Conservation (phyloP, 2,797 vertebrate species). For the Anabacerthia variegaticeps region DNA sequence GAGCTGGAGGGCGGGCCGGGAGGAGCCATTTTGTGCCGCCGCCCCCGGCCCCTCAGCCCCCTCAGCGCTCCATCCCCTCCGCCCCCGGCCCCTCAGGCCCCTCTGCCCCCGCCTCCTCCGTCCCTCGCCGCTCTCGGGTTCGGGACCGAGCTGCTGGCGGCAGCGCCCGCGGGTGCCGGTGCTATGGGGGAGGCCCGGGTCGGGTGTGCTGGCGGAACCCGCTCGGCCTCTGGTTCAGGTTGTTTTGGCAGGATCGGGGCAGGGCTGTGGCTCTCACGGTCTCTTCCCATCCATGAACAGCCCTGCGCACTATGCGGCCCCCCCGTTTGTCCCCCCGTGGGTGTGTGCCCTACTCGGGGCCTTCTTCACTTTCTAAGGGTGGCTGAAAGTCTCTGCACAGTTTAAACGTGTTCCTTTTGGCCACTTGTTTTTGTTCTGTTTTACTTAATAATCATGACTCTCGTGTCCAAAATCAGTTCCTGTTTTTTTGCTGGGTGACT, state of each 20-base stretch:
- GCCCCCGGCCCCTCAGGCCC: too few relatives aligned
- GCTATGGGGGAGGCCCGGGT: not conserved
- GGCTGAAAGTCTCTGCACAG: fast-evolving
- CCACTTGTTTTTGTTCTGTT: not conserved
- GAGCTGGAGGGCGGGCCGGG: slow-evolving; percentile 70
- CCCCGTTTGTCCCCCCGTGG: fast-evolving
- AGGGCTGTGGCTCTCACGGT: too few relatives aligned
- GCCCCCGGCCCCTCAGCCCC: not conserved
- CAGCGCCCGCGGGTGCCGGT: not conserved
- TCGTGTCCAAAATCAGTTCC: not conserved
- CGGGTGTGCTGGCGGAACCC: not conserved
- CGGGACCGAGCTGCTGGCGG: not conserved
- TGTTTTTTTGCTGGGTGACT: not conserved
- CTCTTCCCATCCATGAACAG: fast-evolving
- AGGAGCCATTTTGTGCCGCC: slow-evolving; percentile 11
- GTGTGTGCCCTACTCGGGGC: too few relatives aligned
- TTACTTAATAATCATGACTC: not conserved
- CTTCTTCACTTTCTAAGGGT: not conserved
- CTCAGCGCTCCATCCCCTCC: too few relatives aligned
- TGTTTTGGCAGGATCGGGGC: too few relatives aligned
- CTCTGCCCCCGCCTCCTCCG: too few relatives aligned
- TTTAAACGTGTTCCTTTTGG: fast-evolving
- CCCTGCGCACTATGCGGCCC: not conserved
- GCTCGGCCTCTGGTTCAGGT: not conserved
- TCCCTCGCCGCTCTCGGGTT: fast-evolving